These are phyloP conservation scores for Cydia strobilella DNA, from an alignment of 1,140 invertebrate genomes.

Conservation along the genomic window DNA sequence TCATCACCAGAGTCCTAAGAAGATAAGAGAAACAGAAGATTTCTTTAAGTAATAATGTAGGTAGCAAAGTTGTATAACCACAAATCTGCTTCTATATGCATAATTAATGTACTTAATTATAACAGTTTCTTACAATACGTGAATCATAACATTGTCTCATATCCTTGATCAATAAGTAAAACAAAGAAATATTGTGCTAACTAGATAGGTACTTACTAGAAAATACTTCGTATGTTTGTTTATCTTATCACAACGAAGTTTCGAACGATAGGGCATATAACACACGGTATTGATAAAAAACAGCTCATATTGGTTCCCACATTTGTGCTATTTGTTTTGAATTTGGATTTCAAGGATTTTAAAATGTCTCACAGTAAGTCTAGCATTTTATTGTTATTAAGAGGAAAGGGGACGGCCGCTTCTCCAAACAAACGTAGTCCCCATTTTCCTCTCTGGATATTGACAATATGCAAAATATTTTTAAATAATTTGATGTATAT, in stretches of 20 bases:
- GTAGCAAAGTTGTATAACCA: too few species aligned
- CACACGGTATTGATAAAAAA: constrained; percentile 6
- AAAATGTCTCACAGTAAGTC: constrained; percentile 42
- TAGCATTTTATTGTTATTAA: neutral
- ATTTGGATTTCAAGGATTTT: neutral
- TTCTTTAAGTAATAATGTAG: too few species aligned
- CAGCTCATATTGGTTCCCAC: constrained; percentile 13
- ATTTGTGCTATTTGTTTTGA: constrained; percentile 12
- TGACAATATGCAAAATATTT: too few species aligned
- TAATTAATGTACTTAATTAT: too few species aligned
- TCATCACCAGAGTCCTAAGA: too few species aligned
- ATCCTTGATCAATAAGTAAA: neutral
- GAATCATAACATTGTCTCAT: neutral
- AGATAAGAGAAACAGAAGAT: too few species aligned
- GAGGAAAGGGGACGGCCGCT: too few species aligned
- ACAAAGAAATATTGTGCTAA: constrained; percentile 1
- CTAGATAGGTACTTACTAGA: neutral
- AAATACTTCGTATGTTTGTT: constrained; percentile 22
- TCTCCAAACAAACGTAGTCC: too few species aligned
- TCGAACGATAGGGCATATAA: constrained; percentile 22
- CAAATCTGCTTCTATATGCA: too few species aligned
- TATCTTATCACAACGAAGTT: constrained; percentile 43
- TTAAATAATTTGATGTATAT: too few species aligned
- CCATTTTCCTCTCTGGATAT: too few species aligned
- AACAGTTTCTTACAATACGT: neutral